Conservation (phyloP, 2,797 vertebrate genomes). For the Dipus sagitta region DNA sequence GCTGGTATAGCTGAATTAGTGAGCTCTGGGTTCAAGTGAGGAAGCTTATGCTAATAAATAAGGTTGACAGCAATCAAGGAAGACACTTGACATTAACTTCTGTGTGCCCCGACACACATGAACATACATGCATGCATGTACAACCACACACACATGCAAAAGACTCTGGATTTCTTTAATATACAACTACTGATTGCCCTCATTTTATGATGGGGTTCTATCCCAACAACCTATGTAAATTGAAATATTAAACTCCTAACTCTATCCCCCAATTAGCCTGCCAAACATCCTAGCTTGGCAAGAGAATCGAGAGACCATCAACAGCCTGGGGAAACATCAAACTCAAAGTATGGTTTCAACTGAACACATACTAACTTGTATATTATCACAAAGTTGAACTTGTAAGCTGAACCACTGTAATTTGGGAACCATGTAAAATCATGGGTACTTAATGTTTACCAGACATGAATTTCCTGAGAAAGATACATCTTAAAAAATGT, state of each 20-base stretch:
- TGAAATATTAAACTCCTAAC: background rate
- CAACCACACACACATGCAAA: background rate
- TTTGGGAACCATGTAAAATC: background rate
- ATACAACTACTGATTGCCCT: background rate
- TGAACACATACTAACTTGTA: background rate
- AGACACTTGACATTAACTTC: too few species aligned
- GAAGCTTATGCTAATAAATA: too few species aligned
- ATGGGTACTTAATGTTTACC: background rate
- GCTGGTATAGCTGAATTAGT: too few species aligned
- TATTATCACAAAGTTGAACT: background rate
- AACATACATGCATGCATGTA: too few species aligned
- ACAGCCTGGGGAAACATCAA: background rate
- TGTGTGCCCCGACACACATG: too few species aligned
- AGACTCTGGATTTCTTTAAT: background rate
- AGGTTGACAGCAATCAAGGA: too few species aligned
- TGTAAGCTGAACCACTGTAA: background rate
- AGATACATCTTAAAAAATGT: background rate
- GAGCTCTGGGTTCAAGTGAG: too few species aligned
- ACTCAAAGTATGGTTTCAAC: background rate
- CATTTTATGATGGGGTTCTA: background rate
- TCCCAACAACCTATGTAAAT: background rate
- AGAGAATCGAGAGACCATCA: background rate
- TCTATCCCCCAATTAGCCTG: background rate
- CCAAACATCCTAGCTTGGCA: background rate
- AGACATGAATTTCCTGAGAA: conserved; percentile 18